Evolutionary conservation across 2,888 invertebrate species (phyloP).

Genomic region (Diaperis boleti): DNA sequence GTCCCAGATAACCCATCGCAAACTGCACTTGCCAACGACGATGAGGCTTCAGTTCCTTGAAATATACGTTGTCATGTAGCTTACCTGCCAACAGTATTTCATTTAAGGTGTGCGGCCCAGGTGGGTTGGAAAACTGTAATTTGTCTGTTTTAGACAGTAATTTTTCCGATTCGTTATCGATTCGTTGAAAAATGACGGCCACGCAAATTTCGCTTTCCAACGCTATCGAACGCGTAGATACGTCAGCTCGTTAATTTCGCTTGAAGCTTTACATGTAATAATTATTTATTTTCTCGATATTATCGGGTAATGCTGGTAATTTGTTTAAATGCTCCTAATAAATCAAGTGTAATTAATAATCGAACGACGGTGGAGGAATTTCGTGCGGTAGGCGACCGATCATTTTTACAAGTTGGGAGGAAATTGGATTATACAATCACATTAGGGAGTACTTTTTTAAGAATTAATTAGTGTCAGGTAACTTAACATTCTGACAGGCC

Average conservation of each 20-base stretch:
- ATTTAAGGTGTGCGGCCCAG: background rate
- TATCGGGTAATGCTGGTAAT: conserved; percentile 42
- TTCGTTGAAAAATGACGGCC: conserved; percentile 24
- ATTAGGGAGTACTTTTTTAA: conserved; percentile 32
- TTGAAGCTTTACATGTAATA: conserved; percentile 37
- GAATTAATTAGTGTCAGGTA: conserved; percentile 37
- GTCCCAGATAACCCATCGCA: background rate
- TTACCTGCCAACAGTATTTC: background rate
- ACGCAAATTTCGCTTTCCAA: conserved; percentile 23
- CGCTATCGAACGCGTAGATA: conserved; percentile 8
- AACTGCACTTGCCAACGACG: background rate
- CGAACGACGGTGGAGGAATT: conserved; percentile 45
- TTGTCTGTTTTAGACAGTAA: background rate
- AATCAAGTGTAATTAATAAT: conserved; percentile 48
- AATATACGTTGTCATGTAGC: background rate
- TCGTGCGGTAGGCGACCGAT: conserved; percentile 46
- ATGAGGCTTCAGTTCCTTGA: background rate
- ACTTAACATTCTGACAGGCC: conserved; percentile 32
- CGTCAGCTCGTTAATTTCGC: conserved; percentile 19
- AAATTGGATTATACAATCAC: conserved; percentile 34
- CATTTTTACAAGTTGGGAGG: conserved; percentile 34
- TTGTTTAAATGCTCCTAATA: conserved; percentile 45
- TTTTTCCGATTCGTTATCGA: conserved; percentile 12
- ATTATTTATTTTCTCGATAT: conserved; percentile 42
- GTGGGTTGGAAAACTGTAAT: conserved; percentile 10